A percentile compares a stretch with the other conserved stretches of the same genome.
phyloP scores from a whole-genome alignment of 2,797 vertebrate genomes.

The Cynopterus sphinx region DNA sequence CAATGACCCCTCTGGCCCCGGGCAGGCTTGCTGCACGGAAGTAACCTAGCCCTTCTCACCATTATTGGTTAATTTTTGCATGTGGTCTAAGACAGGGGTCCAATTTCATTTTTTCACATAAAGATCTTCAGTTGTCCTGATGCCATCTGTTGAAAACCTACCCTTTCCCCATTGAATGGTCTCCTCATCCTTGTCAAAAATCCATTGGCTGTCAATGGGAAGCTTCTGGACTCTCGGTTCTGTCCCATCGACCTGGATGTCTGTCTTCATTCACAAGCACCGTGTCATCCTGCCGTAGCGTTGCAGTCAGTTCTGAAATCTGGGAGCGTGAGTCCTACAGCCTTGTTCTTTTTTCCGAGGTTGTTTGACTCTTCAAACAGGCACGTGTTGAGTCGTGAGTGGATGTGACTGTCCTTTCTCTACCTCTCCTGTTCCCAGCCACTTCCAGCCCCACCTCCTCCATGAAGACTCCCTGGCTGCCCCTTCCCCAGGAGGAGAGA shows the following conservation, averaged over 20 bases:
- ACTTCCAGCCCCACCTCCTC: neutral
- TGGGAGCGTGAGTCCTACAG: neutral
- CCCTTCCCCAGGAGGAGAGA: neutral
- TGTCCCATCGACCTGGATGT: neutral
- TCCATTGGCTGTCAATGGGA: neutral
- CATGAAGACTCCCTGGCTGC: neutral
- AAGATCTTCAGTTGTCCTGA: neutral
- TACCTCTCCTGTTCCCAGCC: neutral
- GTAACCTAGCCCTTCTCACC: neutral
- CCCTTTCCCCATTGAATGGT: neutral
- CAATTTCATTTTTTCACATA: neutral
- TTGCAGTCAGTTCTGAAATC: neutral
- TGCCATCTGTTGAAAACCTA: neutral
- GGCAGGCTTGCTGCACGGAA: accelerated
- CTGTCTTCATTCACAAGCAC: too few species aligned
- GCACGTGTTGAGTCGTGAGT: accelerated
- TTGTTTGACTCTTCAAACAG: neutral
- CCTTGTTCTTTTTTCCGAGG: neutral
- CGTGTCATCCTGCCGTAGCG: neutral
- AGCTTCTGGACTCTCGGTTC: neutral
- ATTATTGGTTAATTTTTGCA: neutral
- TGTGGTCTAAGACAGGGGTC: neutral
- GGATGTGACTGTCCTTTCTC: neutral
- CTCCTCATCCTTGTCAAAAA: neutral
- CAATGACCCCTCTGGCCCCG: neutral